A percentile compares a stretch with the other conserved stretches of the same genome.
These are phyloP conservation scores for Daubentonia madagascariensis DNA, from an alignment of 2,113 vertebrate species.

Conservation along the genomic window DNA sequence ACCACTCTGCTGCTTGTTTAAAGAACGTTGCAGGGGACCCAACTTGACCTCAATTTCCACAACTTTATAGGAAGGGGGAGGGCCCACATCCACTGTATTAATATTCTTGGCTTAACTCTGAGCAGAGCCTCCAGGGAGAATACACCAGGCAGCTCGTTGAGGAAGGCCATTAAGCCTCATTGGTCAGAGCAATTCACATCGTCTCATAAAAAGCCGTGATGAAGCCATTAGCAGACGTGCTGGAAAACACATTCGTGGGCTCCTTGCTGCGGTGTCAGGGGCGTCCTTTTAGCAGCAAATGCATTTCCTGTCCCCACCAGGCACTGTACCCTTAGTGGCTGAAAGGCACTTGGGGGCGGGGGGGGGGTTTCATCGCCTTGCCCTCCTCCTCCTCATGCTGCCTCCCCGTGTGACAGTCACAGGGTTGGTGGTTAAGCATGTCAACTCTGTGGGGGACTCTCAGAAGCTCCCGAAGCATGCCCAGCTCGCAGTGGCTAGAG, in stretches of 20 bases:
- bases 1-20: slow-evolving; percentile 39
- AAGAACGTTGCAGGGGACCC: slow-evolving; percentile 66
- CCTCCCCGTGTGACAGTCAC: background rate
- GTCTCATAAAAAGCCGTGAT: slow-evolving; percentile 28
- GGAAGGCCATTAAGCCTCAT: slow-evolving; percentile 46
- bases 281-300: slow-evolving; percentile 15
- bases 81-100: background rate
- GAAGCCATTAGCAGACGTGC: slow-evolving; percentile 49
- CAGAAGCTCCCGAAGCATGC: background rate
- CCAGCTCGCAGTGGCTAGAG: background rate
- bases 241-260: background rate
- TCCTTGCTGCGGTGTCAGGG: background rate
- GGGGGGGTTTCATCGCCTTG: background rate
- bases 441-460: background rate
- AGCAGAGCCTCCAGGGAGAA: slow-evolving; percentile 55
- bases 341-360: background rate
- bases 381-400: background rate
- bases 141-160: background rate
- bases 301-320: background rate
- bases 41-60: slow-evolving; percentile 77
- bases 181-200: slow-evolving; percentile 32
- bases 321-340: background rate
- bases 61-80: slow-evolving; percentile 67
- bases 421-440: background rate
- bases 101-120: slow-evolving; percentile 43